These are phyloP conservation scores for Cliona cf. orientalis DNA, from an alignment of 37 sponge, comb jelly and placozoan species.

Conservation along the genomic window DNA sequence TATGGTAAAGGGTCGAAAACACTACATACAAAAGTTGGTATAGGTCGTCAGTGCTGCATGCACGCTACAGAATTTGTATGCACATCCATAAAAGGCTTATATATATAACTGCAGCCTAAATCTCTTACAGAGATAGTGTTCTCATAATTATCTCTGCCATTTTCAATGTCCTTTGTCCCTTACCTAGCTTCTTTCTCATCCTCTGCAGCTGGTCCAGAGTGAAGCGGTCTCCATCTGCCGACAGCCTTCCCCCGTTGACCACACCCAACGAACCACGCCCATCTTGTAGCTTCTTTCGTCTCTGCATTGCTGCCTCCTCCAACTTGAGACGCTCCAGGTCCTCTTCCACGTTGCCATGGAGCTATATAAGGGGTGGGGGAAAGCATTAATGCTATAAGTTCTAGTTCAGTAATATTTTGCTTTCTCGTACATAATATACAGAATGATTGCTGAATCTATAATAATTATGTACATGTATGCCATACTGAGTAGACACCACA, in stretches of 20 bases:
- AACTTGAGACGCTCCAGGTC: slow-evolving; percentile 39
- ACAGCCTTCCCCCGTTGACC: neutral
- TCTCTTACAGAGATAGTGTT: too few relatives aligned
- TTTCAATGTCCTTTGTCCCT: neutral
- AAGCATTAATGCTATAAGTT: too few relatives aligned
- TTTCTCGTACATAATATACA: too few relatives aligned
- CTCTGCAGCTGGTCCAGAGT: slow-evolving; percentile 31
- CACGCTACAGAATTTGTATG: too few relatives aligned
- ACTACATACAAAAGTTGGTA: neutral
- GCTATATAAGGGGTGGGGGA: neutral
- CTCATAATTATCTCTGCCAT: neutral
- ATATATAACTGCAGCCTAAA: too few relatives aligned
- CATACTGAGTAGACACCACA: too few relatives aligned
- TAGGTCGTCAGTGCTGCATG: too few relatives aligned
- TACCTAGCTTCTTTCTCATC: slow-evolving; percentile 27
- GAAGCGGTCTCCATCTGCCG: neutral
- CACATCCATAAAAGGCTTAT: too few relatives aligned
- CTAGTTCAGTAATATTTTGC: too few relatives aligned
- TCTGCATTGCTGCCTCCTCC: slow-evolving; percentile 36
- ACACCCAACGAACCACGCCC: neutral
- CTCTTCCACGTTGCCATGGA: slow-evolving; percentile 45
- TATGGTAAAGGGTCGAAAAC: too few relatives aligned
- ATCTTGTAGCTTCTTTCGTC: slow-evolving; percentile 6
- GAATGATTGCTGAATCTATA: too few relatives aligned
- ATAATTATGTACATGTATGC: too few relatives aligned